Evolutionary conservation across 2,888 invertebrate species (phyloP).

Genomic region (Lycocerus yunnanus): DNA sequence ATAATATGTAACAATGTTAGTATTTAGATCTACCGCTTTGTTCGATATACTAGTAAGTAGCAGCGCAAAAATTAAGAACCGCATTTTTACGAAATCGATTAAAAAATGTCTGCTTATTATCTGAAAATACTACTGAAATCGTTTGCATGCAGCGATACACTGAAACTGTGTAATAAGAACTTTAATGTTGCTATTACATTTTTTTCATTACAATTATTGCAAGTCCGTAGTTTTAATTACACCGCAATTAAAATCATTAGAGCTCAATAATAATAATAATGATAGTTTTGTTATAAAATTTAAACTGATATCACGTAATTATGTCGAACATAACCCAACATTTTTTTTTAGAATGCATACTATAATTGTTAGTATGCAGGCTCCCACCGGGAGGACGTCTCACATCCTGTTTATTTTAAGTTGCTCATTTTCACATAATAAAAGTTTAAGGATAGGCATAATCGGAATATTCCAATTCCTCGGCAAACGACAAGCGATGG

Average conservation of each 20-base stretch:
- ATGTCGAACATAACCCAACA: not conserved
- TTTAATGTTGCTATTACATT: not conserved
- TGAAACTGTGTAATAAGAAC: not conserved
- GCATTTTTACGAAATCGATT: too few relatives aligned
- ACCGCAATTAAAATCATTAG: not conserved
- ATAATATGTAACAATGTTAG: too few relatives aligned
- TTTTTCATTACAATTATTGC: not conserved
- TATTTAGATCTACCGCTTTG: too few relatives aligned
- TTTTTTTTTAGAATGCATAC: not conserved
- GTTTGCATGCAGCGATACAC: not conserved
- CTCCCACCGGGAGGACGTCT: not conserved
- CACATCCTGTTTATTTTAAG: not conserved
- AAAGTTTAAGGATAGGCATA: not conserved
- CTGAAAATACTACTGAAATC: not conserved
- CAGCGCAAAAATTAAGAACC: too few relatives aligned
- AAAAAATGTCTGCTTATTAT: not conserved
- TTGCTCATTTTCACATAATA: not conserved
- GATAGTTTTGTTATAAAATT: not conserved
- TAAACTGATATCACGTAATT: not conserved
- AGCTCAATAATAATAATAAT: not conserved
- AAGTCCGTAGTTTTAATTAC: not conserved
- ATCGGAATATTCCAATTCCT: not conserved
- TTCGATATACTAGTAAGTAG: too few relatives aligned
- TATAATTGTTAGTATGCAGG: not conserved
- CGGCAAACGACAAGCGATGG: not conserved